These are phyloP conservation scores for Corythoichthys intestinalis DNA, from an alignment of 2,113 vertebrate genomes.

Conservation along the genomic window DNA sequence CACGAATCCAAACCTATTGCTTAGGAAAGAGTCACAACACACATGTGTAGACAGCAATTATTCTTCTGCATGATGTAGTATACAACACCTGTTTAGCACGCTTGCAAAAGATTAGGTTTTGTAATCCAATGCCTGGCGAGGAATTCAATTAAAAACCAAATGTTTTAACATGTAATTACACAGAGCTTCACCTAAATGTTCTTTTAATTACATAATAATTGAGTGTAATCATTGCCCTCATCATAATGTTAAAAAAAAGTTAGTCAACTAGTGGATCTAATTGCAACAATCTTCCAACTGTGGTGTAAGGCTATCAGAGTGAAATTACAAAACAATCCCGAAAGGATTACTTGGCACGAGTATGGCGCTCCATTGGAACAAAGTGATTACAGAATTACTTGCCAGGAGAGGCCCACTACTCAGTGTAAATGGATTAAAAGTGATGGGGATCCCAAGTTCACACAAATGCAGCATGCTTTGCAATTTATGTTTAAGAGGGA, in stretches of 20 bases:
- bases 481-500: neutral
- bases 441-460: conserved; percentile 10
- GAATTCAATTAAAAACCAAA: conserved; percentile 27
- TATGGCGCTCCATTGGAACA: conserved; percentile 34
- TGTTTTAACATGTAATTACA: conserved; percentile 41
- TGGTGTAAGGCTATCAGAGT: conserved; percentile 57
- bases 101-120: conserved; percentile 11
- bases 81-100: neutral
- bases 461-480: neutral
- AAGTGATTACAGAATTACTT: conserved; percentile 42
- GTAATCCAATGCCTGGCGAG: neutral
- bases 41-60: conserved; percentile 67
- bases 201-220: conserved; percentile 43
- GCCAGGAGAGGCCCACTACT: conserved; percentile 27
- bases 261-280: conserved; percentile 40
- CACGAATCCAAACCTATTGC: conserved; percentile 98
- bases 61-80: conserved; percentile 50
- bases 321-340: conserved; percentile 64
- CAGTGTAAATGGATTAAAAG: conserved; percentile 33
- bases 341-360: conserved; percentile 51
- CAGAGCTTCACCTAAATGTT: conserved; percentile 29
- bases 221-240: conserved; percentile 18
- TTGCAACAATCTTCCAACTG: conserved; percentile 47
- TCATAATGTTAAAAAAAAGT: conserved; percentile 34
- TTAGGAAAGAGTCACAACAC: conserved; percentile 76